Percentiles rank a stretch among this genome's conserved stretches.
Evolutionary conservation across 2,888 invertebrate genomes (phyloP).

Genomic region (Apodemia mormo): DNA sequence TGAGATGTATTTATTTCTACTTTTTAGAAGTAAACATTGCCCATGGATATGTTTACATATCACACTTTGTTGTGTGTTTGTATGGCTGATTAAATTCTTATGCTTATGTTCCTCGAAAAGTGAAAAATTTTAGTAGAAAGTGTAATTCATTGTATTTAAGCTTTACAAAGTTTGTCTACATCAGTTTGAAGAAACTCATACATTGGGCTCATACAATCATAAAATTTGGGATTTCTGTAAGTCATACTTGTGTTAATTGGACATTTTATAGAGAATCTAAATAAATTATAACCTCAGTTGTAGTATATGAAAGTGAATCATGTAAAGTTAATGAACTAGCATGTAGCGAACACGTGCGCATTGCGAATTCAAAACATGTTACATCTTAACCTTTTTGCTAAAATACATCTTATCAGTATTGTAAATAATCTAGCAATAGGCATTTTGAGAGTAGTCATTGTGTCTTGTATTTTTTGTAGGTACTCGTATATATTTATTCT

Average conservation of each 20-base stretch:
- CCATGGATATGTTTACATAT: conserved; percentile 6
- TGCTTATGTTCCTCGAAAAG: neutral
- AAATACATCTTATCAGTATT: neutral
- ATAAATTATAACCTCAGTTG: neutral
- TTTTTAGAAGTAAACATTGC: conserved; percentile 18
- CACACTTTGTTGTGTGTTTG: neutral
- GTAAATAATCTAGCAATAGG: neutral
- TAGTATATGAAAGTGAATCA: neutral
- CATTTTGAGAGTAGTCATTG: neutral
- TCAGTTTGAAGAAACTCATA: neutral
- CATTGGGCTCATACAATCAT: neutral
- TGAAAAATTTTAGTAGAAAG: neutral
- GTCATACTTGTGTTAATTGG: neutral
- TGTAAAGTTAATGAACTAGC: neutral
- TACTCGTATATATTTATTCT: no score
- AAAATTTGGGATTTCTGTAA: neutral
- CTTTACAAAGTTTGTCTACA: neutral
- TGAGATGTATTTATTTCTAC: conserved; percentile 24
- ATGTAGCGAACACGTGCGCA: neutral
- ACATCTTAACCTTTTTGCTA: neutral
- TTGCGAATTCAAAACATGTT: neutral
- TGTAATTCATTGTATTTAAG: neutral
- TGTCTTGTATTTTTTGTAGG: neutral
- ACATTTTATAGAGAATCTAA: no score
- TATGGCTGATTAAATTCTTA: neutral